Evolutionary conservation across 1,140 invertebrate species (phyloP).

Genomic region (Venustaconcha ellipsiformis): DNA sequence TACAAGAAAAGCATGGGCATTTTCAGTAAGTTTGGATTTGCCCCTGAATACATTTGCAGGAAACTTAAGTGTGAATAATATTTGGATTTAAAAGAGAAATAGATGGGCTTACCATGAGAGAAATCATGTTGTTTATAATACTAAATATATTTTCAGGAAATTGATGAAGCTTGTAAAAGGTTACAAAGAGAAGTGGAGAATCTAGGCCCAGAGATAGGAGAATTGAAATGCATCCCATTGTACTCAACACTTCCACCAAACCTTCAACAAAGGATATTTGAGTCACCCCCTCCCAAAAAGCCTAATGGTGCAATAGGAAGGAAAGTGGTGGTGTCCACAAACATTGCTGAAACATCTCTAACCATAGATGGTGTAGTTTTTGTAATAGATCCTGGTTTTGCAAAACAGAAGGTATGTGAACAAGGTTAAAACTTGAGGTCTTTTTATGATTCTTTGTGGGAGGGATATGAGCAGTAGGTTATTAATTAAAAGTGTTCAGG

Average conservation of each 20-base stretch:
- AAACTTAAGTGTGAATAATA: too few relatives aligned
- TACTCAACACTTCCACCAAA: conserved; percentile 99
- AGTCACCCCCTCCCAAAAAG: conserved; percentile 88
- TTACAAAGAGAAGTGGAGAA: conserved; percentile 98
- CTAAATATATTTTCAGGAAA: conserved; percentile 78
- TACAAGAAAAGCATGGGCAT: too few relatives aligned
- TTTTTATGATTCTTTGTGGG: background rate
- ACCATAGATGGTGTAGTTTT: conserved; percentile 99
- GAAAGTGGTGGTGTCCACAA: conserved; percentile 97
- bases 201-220: conserved; percentile 95
- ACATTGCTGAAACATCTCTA: conserved; percentile 99
- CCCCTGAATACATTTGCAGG: too few relatives aligned
- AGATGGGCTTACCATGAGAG: too few relatives aligned
- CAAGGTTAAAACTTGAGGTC: background rate
- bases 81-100: too few relatives aligned
- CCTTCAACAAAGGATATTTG: conserved; percentile 97
- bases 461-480: too few relatives aligned
- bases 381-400: conserved; percentile 99
- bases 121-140: background rate
- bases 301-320: conserved; percentile 94
- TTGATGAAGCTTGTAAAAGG: conserved; percentile 99
- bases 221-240: conserved; percentile 97
- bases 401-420: conserved; percentile 90
- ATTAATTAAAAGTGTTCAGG: too few relatives aligned
- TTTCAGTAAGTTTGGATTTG: too few relatives aligned